Conservation (phyloP, 2,888 invertebrate genomes). For the Lycaena phlaeas region DNA sequence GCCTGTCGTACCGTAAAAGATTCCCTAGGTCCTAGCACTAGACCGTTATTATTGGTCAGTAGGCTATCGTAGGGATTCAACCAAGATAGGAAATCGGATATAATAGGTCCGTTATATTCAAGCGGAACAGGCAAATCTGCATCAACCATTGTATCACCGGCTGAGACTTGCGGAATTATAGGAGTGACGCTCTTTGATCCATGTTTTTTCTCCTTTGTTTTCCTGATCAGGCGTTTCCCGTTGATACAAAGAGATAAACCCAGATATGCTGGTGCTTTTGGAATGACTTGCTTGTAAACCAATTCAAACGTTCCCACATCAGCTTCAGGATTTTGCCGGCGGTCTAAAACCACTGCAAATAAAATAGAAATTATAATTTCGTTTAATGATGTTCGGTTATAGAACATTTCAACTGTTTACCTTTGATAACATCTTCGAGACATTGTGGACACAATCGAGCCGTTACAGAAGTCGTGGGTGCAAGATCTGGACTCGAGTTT, state of each 20-base stretch:
- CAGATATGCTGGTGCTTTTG: slow-evolving; percentile 85
- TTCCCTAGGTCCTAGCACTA: slow-evolving; percentile 43
- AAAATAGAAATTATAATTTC: neutral
- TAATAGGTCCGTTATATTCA: slow-evolving; percentile 76
- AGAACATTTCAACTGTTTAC: slow-evolving; percentile 49
- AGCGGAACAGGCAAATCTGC: slow-evolving; percentile 48
- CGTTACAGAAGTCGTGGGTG: slow-evolving; percentile 92
- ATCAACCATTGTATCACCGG: slow-evolving; percentile 34
- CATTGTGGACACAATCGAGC: slow-evolving; percentile 89
- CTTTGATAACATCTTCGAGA: slow-evolving; percentile 92
- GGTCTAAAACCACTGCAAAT: slow-evolving; percentile 83
- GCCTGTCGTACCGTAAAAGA: slow-evolving; percentile 66
- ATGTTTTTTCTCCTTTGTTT: slow-evolving; percentile 48
- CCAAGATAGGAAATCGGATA: slow-evolving; percentile 79
- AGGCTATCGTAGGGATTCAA: slow-evolving; percentile 67
- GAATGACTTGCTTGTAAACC: slow-evolving; percentile 83
- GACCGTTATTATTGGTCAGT: slow-evolving; percentile 50
- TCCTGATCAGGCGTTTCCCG: slow-evolving; percentile 75
- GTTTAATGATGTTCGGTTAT: too few species aligned
- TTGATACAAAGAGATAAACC: slow-evolving; percentile 80
- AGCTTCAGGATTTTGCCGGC: slow-evolving; percentile 78
- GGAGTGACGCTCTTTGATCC: slow-evolving; percentile 47
- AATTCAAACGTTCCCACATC: slow-evolving; percentile 88
- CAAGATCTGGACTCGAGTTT: slow-evolving; percentile 94
- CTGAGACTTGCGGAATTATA: slow-evolving; percentile 34